phyloP scores from a whole-genome alignment of 2,113 vertebrate genomes.

The Elachura formosa region DNA sequence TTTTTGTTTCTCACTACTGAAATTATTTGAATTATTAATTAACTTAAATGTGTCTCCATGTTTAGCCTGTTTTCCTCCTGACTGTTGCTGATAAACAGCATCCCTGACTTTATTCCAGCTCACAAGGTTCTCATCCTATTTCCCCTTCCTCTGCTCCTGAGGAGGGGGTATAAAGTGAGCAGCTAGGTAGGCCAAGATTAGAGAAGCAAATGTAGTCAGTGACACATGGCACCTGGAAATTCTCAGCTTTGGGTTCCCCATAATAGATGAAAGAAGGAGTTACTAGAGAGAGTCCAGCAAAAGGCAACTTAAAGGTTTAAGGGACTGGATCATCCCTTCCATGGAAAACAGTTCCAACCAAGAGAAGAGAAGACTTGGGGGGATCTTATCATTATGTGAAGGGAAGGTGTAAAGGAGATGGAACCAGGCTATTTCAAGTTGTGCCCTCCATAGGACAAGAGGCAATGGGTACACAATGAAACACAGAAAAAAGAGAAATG shows the following conservation, averaged over 20 bases:
- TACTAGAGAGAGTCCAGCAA: background rate
- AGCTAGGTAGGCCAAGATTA: background rate
- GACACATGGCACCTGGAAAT: background rate
- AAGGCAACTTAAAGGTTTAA: background rate
- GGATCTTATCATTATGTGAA: background rate
- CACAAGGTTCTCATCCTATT: background rate
- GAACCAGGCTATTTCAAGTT: background rate
- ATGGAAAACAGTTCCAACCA: background rate
- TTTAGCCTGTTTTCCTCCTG: background rate
- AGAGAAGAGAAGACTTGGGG: background rate
- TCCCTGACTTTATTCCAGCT: background rate
- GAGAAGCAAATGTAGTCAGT: background rate
- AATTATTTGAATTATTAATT: background rate
- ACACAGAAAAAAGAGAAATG: background rate
- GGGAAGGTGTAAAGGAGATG: background rate
- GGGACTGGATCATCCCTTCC: background rate
- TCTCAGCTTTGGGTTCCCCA: background rate
- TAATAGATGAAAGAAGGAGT: background rate
- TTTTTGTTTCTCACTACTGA: background rate
- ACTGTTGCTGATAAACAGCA: background rate
- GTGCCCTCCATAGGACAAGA: background rate
- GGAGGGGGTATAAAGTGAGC: background rate
- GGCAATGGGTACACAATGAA: background rate
- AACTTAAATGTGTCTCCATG: background rate
- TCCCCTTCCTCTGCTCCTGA: background rate